Evolutionary conservation across 2,888 invertebrate species (phyloP).

Genomic region (Drosophila putrida): DNA sequence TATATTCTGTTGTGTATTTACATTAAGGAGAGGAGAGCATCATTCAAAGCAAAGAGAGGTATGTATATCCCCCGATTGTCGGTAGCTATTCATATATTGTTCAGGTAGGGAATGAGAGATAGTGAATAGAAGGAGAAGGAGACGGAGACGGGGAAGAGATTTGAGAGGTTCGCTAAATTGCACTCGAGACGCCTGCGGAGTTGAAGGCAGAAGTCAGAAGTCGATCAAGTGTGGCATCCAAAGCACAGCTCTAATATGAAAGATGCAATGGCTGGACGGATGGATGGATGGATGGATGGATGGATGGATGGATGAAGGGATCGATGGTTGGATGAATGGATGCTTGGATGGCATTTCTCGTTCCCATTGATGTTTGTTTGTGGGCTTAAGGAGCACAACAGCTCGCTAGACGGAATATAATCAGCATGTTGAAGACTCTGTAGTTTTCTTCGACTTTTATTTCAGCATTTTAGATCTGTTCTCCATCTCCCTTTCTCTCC

Average conservation of each 20-base stretch:
- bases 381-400: conserved; percentile 41
- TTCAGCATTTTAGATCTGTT: background rate
- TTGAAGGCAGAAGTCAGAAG: conserved; percentile 63
- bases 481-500: background rate
- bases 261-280: background rate
- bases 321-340: background rate
- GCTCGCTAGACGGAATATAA: conserved; percentile 13
- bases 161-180: conserved; percentile 66
- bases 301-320: background rate
- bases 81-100: background rate
- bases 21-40: conserved; percentile 6
- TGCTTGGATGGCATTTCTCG: background rate
- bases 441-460: conserved; percentile 1
- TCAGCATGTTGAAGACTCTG: conserved; percentile 13
- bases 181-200: conserved; percentile 50
- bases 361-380: conserved; percentile 43
- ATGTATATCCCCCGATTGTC: conserved; percentile 26
- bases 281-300: background rate
- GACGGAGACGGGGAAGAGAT: conserved; percentile 22
- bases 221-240: conserved; percentile 62
- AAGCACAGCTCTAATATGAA: background rate
- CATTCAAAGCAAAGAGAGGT: background rate
- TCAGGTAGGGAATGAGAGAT: background rate
- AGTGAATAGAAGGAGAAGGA: background rate
- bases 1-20: conserved; percentile 20